A percentile compares a stretch with the other conserved stretches of the same genome.
Evolutionary conservation across 2,797 vertebrate species (phyloP).

Genomic region (Enteromius mattozi): DNA sequence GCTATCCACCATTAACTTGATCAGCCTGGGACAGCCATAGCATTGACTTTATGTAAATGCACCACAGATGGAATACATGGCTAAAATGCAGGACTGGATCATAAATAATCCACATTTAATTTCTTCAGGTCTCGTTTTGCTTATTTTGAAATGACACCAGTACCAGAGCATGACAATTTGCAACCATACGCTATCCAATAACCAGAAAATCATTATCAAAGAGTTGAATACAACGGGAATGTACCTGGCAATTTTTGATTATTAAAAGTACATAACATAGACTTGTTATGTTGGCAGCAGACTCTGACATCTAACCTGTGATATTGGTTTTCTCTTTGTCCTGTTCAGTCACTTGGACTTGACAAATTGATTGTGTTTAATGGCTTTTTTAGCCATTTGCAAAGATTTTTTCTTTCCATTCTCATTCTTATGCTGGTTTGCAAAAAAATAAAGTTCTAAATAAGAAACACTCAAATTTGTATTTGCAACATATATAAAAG

Average conservation of each 20-base stretch:
- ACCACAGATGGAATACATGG: slow-evolving; percentile 1
- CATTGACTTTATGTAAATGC: slow-evolving; percentile 37
- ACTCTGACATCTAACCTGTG: background rate
- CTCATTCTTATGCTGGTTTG: background rate
- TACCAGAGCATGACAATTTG: background rate
- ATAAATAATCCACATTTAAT: slow-evolving; percentile 16
- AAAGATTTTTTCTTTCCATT: slow-evolving; percentile 13
- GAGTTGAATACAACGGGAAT: background rate
- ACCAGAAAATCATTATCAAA: background rate
- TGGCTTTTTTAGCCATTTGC: slow-evolving; percentile 5
- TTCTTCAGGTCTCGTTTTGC: background rate
- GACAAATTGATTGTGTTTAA: background rate
- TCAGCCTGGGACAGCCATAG: slow-evolving; percentile 12
- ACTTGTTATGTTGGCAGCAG: background rate
- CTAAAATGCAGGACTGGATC: background rate
- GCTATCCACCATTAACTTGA: slow-evolving; percentile 26
- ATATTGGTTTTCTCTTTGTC: slow-evolving; percentile 12
- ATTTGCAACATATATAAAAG: background rate
- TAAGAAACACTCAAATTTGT: background rate
- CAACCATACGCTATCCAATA: background rate
- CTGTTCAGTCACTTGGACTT: background rate
- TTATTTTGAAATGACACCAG: background rate
- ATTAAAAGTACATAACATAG: background rate
- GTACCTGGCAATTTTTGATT: background rate
- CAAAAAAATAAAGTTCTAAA: background rate